Evolutionary conservation across 2,113 vertebrate species (phyloP).

Genomic region (Pterocles gutturalis): DNA sequence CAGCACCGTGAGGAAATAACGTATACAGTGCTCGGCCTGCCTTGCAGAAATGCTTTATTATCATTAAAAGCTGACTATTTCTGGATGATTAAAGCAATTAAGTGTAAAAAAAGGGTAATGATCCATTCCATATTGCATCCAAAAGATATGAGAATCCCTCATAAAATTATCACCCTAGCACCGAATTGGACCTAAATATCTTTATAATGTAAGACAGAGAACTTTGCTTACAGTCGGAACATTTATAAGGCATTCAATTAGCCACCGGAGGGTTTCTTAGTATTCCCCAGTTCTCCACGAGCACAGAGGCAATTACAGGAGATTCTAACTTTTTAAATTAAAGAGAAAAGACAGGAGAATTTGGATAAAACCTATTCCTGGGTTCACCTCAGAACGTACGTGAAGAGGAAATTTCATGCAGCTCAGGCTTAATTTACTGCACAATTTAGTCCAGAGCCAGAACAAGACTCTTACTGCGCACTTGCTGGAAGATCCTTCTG

Average conservation of each 20-base stretch:
- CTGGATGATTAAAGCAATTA: conserved; percentile 66
- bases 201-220: conserved; percentile 45
- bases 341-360: conserved; percentile 31
- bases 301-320: conserved; percentile 39
- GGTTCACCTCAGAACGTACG: background rate
- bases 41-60: conserved; percentile 22
- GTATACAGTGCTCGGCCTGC: conserved; percentile 10
- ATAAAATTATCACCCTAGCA: conserved; percentile 44
- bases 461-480: background rate
- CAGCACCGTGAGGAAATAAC: background rate
- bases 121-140: conserved; percentile 23
- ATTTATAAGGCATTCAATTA: conserved; percentile 31
- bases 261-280: background rate
- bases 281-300: background rate
- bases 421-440: background rate
- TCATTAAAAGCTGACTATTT: conserved; percentile 30
- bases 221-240: conserved; percentile 29
- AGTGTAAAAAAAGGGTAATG: conserved; percentile 54
- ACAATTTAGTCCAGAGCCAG: background rate
- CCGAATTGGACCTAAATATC: conserved; percentile 50
- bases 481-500: background rate
- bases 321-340: conserved; percentile 37
- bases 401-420: background rate
- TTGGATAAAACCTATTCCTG: background rate
- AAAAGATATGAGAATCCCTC: conserved; percentile 50